Evolutionary conservation across 53 echinoderm and acorn worm species (phyloP), one percentile per base, ranked within the genome.

Genomic region (Zoroaster sp.): DNA sequence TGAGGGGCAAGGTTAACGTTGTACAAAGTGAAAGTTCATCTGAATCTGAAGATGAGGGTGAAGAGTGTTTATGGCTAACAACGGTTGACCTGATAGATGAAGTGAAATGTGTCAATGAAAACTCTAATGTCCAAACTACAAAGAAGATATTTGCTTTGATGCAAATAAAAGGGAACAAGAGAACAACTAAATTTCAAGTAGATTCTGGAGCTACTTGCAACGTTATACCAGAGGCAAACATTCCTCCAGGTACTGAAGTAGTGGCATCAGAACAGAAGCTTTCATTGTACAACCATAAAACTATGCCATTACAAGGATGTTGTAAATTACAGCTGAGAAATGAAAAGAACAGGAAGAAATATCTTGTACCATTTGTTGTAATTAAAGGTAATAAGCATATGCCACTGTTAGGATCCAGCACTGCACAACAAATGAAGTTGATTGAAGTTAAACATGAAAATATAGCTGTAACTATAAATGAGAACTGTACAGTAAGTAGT

Each of bases 171-270:
- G 80, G 78, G 4, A 69, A 43, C 42, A 14, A 37, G 8, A 28
- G 67, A 74, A 13, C 40, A 52, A 40, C 83, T 30, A 86, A 54
- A 66, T 71, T 87, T 40, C 87, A 93, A 72, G 44, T 87, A 21
- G 90, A 93, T 35, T 90, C 40, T 52, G 90, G 93, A 45, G 77
- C 72, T 30, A 93, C 90, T 52, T 90, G 86, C 32, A 81, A 90
- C 72, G 90, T 90, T 37, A 75, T 93, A 32, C 90, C 86, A 53
- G 40, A 49, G 11, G 67, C 86, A 31, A 47, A 69, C 86, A 5
- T 93, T 30, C 86, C 89, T 35, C 1, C 13, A 15, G 77, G 67
- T 31, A 53, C 74, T 54, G 66, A 66, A 23, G 40, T 93, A 28
- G 39, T 17, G 34, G 70, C 66, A 54, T 51, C 80, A 12, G 69